These are phyloP conservation scores for Campoplex nolae DNA, from an alignment of 2,888 invertebrate species.

Conservation along the genomic window DNA sequence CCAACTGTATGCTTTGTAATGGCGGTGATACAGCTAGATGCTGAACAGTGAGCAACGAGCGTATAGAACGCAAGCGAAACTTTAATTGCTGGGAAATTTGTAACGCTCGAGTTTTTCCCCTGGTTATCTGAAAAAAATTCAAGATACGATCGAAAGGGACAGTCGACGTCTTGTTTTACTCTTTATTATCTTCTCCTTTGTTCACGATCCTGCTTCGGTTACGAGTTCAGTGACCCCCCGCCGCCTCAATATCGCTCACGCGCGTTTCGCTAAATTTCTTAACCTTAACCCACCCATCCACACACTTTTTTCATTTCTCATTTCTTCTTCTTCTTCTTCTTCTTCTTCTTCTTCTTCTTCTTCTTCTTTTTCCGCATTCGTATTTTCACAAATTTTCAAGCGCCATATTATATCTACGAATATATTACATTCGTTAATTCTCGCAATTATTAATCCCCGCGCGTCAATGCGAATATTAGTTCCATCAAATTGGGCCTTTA, in stretches of 20 bases:
- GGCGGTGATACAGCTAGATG: background rate
- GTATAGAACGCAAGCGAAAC: conserved; percentile 46
- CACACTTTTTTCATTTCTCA: background rate
- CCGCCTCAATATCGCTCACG: background rate
- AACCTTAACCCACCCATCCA: background rate
- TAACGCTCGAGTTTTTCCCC: conserved; percentile 57
- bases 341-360: too few species aligned
- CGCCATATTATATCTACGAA: too few species aligned
- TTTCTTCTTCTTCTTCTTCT: too few species aligned
- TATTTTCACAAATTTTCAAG: too few species aligned
- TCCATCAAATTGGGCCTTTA: too few species aligned
- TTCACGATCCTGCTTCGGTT: conserved; percentile 50
- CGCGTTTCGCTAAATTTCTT: background rate
- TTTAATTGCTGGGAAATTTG: conserved; percentile 71
- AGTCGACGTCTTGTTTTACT: conserved; percentile 48
- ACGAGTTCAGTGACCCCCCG: conserved; percentile 57
- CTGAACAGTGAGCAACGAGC: conserved; percentile 1
- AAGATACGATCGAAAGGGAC: conserved; percentile 67
- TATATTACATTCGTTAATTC: too few species aligned
- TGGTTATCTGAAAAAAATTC: conserved; percentile 7
- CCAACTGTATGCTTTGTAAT: conserved; percentile 17
- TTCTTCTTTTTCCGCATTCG: too few species aligned
- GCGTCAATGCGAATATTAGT: too few species aligned
- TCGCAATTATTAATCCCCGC: too few species aligned
- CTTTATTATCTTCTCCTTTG: conserved; percentile 30